Evolutionary conservation across 2,797 vertebrate genomes (phyloP), one percentile per base, ranked within the genome.

Genomic region (Spizella passerina): DNA sequence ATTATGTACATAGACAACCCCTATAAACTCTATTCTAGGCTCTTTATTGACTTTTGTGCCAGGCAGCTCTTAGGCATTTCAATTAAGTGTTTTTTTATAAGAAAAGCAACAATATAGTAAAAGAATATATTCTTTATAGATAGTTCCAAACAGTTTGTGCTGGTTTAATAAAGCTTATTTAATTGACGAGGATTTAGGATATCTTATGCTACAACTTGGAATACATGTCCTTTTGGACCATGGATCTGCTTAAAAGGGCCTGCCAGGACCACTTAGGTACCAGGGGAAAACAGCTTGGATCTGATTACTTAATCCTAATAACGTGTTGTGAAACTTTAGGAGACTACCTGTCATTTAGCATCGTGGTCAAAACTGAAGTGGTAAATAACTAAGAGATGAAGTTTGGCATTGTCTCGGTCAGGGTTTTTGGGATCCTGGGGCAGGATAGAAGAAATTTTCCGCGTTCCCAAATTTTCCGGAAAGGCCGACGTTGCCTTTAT

Each of bases 41-140:
- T 98, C 98, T 99, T 99, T 99, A 99, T 99, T 99, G 99, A 99
- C 98, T 98, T 99, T 99, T 98, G 96, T 98, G 97, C 98, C 95
- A 98, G 96, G 98, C 98, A 98, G 98, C 98, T 99, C 98, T 98
- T 98, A 98, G 98, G 99, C 99, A 98, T 99, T 99, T 99, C 99
- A 99, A 99, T 99, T 99, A 99, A 99, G 98, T 98, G 98, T 98
- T 99, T 99, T 99, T 99, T 99, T 99, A 99, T 98, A 98, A 98
- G 98, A 98, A 98, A 98, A 98, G 98, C 98, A 97, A 98, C 99
- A 99, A 99, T 99, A 98, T 96, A 98, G 97, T 98, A 98, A 98
- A 99, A 98, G 98, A 98, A 98, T 98, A 98, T 96, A 91, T 65
- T 98, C 98, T 98, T 98, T 98, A 98, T 98, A 98, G 98, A 98